A percentile compares a stretch with the other conserved stretches of the same genome.
phyloP scores from a whole-genome alignment of 2,888 invertebrate species.

The Cephus pygmeus region DNA sequence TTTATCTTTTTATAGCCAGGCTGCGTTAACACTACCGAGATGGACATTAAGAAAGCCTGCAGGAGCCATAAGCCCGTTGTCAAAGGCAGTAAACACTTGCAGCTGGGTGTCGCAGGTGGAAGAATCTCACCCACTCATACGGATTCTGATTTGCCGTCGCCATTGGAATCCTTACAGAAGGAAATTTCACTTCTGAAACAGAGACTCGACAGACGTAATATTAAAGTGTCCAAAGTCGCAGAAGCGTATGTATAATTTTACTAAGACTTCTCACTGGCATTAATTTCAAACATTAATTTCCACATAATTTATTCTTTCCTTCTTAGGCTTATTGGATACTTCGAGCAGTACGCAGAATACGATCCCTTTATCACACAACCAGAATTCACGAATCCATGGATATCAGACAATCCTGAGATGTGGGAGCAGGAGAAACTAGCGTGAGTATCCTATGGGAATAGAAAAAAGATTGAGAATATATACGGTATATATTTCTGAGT shows the following conservation, averaged over 20 bases:
- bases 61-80: constrained; percentile 70
- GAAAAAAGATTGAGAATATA: not conserved
- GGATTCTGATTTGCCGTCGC: constrained; percentile 67
- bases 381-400: constrained; percentile 97
- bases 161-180: constrained; percentile 72
- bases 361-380: constrained; percentile 94
- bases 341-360: constrained; percentile 96
- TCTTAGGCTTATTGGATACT: constrained; percentile 85
- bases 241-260: constrained; percentile 80
- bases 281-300: constrained; percentile 9
- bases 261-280: not conserved
- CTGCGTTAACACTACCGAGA: constrained; percentile 98
- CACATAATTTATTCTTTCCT: constrained; percentile 25
- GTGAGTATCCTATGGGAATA: constrained; percentile 66
- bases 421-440: constrained; percentile 97
- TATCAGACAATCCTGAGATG: constrained; percentile 92
- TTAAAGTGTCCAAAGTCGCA: constrained; percentile 92
- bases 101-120: constrained; percentile 68
- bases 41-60: constrained; percentile 97
- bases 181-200: constrained; percentile 82
- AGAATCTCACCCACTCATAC: constrained; percentile 70
- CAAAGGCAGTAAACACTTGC: constrained; percentile 63
- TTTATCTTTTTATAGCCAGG: constrained; percentile 79
- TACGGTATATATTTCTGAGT: not conserved
- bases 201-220: constrained; percentile 86